Percentiles rank a stretch among this genome's conserved stretches.
These are phyloP conservation scores for Apantesis nais DNA, from an alignment of 2,888 invertebrate species.

Conservation along the genomic window DNA sequence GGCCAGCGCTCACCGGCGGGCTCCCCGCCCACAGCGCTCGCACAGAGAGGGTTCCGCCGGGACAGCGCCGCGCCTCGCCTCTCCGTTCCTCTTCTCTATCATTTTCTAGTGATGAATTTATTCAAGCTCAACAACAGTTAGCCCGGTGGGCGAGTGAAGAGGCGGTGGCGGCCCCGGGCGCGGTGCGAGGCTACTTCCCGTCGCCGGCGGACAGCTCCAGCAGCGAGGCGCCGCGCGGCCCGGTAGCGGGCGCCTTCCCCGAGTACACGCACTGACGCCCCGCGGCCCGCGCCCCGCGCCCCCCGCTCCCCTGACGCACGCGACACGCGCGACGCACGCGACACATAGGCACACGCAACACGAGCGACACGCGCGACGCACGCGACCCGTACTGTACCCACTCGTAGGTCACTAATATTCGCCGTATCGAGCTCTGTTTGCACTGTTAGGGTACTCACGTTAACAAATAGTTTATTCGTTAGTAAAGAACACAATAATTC, in stretches of 20 bases:
- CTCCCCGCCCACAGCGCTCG: conserved; percentile 3
- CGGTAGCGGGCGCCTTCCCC: conserved; percentile 85
- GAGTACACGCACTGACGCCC: conserved; percentile 91
- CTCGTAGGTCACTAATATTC: conserved; percentile 48
- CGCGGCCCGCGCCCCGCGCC: conserved; percentile 62
- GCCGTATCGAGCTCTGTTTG: conserved; percentile 62
- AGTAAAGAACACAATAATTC: conserved; percentile 69
- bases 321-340: neutral
- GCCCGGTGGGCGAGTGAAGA: conserved; percentile 98
- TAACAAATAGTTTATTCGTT: conserved; percentile 70
- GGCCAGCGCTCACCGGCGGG: conserved; percentile 15
- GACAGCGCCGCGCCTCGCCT: conserved; percentile 72
- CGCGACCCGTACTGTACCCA: conserved; percentile 69
- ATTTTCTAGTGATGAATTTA: conserved; percentile 98
- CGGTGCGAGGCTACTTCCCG: conserved; percentile 72
- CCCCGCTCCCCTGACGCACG: conserved; percentile 70
- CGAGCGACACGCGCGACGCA: conserved; percentile 59
- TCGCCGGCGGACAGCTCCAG: conserved; percentile 80
- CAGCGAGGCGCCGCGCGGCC: conserved; percentile 68
- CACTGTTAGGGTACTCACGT: conserved; percentile 70
- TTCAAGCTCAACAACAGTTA: conserved; percentile 98
- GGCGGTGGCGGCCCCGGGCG: conserved; percentile 83
- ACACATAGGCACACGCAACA: neutral
- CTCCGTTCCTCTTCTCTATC: conserved; percentile 92
- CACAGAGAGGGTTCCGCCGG: conserved; percentile 20